These are phyloP conservation scores for Alosa alosa DNA, from an alignment of 2,113 vertebrate genomes.

Conservation along the genomic window DNA sequence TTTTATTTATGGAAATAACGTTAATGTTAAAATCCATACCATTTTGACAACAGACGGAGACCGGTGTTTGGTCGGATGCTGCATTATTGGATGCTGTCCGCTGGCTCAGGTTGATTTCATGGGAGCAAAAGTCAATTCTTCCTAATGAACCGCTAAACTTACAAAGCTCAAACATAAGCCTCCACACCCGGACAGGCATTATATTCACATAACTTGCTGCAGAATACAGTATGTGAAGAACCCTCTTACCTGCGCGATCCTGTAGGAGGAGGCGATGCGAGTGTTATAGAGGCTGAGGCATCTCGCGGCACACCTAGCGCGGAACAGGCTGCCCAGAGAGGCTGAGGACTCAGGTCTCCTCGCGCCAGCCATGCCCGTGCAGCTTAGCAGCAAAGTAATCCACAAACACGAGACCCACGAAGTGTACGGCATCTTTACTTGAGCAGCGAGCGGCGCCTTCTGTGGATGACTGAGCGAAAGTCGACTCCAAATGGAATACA, in stretches of 20 bases:
- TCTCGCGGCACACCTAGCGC: slow-evolving; percentile 82
- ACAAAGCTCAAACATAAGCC: not conserved
- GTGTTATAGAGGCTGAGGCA: slow-evolving; percentile 86
- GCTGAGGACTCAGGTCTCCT: slow-evolving; percentile 71
- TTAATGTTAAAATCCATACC: not conserved
- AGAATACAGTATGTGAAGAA: not conserved
- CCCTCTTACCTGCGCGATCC: slow-evolving; percentile 64
- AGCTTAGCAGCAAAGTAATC: slow-evolving; percentile 69
- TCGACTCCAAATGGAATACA: slow-evolving; percentile 35
- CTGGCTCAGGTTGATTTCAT: not conserved
- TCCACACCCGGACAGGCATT: not conserved
- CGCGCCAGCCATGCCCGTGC: slow-evolving; percentile 52
- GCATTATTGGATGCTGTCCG: slow-evolving; percentile 6
- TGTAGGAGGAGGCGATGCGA: slow-evolving; percentile 78
- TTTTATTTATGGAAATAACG: not conserved
- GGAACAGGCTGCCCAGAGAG: slow-evolving; percentile 64
- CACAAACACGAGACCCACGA: slow-evolving; percentile 64
- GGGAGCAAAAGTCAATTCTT: not conserved
- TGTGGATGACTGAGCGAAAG: slow-evolving; percentile 28
- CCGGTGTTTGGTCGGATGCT: not conserved
- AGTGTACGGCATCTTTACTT: slow-evolving; percentile 53
- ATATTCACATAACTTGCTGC: not conserved
- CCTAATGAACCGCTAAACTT: not conserved
- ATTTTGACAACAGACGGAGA: not conserved
- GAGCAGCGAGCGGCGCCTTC: slow-evolving; percentile 29